A percentile compares a stretch with the other conserved stretches of the same genome.
These are phyloP conservation scores for Microctonus hyperodae DNA, from an alignment of 2,888 invertebrate species.

Conservation along the genomic window DNA sequence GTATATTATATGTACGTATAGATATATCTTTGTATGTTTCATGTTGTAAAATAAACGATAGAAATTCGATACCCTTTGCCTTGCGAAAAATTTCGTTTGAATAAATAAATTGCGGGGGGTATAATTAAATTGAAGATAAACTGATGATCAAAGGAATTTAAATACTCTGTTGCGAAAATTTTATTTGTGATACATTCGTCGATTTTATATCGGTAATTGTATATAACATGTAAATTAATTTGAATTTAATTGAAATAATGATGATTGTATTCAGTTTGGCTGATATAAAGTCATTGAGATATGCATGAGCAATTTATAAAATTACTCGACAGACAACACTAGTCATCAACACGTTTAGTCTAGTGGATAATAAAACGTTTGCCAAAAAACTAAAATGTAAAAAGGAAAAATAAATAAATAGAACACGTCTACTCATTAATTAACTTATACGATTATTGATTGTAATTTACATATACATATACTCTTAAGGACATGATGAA, in stretches of 20 bases:
- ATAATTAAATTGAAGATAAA: too few relatives aligned
- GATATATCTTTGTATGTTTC: neutral
- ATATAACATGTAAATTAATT: neutral
- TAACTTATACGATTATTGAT: slow-evolving; percentile 51
- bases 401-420: slow-evolving; percentile 17
- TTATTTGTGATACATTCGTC: too few relatives aligned
- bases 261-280: neutral
- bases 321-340: neutral
- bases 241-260: neutral
- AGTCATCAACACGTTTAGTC: neutral
- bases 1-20: too few relatives aligned
- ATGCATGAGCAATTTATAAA: neutral
- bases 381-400: slow-evolving; percentile 17
- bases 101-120: neutral
- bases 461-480: slow-evolving; percentile 34
- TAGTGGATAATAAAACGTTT: neutral
- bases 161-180: too few relatives aligned
- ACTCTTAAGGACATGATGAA: slow-evolving; percentile 43
- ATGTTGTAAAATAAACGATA: slow-evolving; percentile 12
- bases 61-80: slow-evolving; percentile 14
- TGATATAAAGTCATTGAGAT: neutral
- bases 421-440: slow-evolving; percentile 42
- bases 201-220: too few relatives aligned
- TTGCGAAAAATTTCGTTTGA: neutral
- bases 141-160: too few relatives aligned